phyloP scores from a whole-genome alignment of 2,797 vertebrate genomes.

The Garrulus glandarius region DNA sequence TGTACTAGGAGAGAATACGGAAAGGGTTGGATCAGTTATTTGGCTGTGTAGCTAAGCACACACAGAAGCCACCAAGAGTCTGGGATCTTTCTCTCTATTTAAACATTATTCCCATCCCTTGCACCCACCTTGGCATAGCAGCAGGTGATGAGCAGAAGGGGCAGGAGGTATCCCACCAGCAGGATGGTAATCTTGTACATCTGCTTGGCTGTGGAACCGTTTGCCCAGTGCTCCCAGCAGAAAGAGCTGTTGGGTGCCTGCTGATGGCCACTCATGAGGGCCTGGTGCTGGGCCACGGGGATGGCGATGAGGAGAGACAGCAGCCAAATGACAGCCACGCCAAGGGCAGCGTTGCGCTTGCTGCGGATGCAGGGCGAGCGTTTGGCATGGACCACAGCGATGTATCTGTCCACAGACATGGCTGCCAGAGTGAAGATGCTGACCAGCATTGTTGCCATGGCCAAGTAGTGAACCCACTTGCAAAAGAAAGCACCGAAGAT shows the following conservation, averaged over 20 bases:
- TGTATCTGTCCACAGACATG: conserved; percentile 86
- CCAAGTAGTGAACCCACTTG: conserved; percentile 81
- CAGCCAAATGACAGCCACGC: conserved; percentile 78
- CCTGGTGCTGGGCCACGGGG: conserved; percentile 83
- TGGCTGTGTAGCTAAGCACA: not conserved
- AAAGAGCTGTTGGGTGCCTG: conserved; percentile 83
- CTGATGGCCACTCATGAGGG: conserved; percentile 68
- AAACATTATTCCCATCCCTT: not conserved
- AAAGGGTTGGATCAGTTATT: not conserved
- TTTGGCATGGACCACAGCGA: conserved; percentile 83
- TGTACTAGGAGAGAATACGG: not conserved
- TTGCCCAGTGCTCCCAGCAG: conserved; percentile 85
- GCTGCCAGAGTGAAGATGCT: conserved; percentile 87
- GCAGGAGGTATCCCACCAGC: conserved; percentile 83
- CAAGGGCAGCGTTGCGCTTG: conserved; percentile 75
- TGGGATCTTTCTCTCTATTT: not conserved
- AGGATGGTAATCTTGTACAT: conserved; percentile 80
- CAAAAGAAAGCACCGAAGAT: conserved; percentile 84
- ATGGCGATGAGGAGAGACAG: conserved; percentile 79
- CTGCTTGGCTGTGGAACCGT: conserved; percentile 60
- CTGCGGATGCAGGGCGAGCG: conserved; percentile 73
- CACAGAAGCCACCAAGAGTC: not conserved
- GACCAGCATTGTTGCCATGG: conserved; percentile 82
- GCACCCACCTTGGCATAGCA: conserved; percentile 83
- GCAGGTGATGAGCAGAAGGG: conserved; percentile 84